phyloP scores from a whole-genome alignment of 2,113 vertebrate genomes.

The Crotalus horridus region DNA sequence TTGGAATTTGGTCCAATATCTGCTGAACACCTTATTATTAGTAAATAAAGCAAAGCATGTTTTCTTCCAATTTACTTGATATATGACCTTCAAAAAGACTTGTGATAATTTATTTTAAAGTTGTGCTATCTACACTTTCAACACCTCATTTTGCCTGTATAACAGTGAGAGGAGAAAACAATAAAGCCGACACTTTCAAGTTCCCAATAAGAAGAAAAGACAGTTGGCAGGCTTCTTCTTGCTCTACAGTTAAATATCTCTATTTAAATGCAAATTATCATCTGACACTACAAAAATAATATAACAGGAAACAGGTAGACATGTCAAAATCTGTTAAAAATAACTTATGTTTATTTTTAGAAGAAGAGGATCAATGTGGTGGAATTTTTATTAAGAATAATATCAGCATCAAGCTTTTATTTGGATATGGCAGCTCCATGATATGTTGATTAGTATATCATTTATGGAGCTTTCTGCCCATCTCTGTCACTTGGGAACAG shows the following conservation, averaged over 20 bases:
- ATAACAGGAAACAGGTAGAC: conserved; percentile 31
- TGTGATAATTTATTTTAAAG: conserved; percentile 25
- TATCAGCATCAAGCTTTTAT: conserved; percentile 13
- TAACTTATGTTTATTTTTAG: conserved; percentile 29
- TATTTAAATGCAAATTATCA: conserved; percentile 55
- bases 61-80: neutral
- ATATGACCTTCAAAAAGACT: conserved; percentile 34
- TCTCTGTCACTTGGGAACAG: neutral
- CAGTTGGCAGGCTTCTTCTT: conserved; percentile 34
- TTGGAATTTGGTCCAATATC: conserved; percentile 1
- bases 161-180: conserved; percentile 33
- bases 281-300: conserved; percentile 48
- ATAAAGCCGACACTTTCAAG: conserved; percentile 38
- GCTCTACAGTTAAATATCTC: conserved; percentile 52
- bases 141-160: conserved; percentile 32
- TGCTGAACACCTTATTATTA: conserved; percentile 19
- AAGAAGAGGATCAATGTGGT: neutral
- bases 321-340: conserved; percentile 13
- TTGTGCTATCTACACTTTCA: conserved; percentile 19
- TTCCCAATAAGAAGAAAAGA: conserved; percentile 33
- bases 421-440: neutral
- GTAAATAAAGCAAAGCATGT: neutral
- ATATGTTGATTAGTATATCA: neutral
- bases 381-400: neutral
- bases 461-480: neutral